Percentiles rank a stretch among this genome's conserved stretches.
Evolutionary conservation across 2,888 invertebrate genomes (phyloP).

Genomic region (Tineola bisselliella): DNA sequence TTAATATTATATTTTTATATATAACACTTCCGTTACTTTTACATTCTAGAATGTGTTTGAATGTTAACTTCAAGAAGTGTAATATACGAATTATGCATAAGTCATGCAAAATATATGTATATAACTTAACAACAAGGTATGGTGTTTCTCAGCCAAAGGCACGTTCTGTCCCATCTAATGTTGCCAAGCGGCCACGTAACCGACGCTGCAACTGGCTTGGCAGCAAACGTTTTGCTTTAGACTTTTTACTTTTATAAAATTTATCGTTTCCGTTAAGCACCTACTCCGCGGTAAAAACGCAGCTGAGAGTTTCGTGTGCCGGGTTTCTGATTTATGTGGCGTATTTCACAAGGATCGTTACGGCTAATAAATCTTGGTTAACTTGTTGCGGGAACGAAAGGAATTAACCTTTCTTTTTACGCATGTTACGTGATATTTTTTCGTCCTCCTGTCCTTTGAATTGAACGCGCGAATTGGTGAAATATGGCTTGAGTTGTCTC

Average conservation of each 20-base stretch:
- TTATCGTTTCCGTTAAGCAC: conserved; percentile 26
- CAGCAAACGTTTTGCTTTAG: conserved; percentile 10
- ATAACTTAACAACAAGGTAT: conserved; percentile 6
- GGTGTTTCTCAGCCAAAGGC: not conserved
- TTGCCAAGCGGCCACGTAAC: conserved; percentile 3
- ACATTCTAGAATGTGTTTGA: no score
- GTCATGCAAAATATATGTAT: no score
- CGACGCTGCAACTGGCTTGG: not conserved
- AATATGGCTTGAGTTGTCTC: not conserved
- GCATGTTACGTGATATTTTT: conserved; percentile 14
- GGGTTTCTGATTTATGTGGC: conserved; percentile 44
- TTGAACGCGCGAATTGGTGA: conserved; percentile 7
- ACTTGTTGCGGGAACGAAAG: conserved; percentile 38
- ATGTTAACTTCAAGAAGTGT: no score
- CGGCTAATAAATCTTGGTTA: conserved; percentile 51
- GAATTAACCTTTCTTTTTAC: conserved; percentile 16
- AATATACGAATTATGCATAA: no score
- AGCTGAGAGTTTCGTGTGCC: conserved; percentile 27
- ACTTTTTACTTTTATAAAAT: conserved; percentile 18
- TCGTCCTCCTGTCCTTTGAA: not conserved
- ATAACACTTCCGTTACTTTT: no score
- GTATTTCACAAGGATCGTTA: conserved; percentile 48
- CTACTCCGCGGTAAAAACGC: conserved; percentile 16
- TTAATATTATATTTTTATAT: no score
- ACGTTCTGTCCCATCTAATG: not conserved